These are phyloP conservation scores for Hemicrepidius hirtus DNA, from an alignment of 2,888 invertebrate species.

Conservation along the genomic window DNA sequence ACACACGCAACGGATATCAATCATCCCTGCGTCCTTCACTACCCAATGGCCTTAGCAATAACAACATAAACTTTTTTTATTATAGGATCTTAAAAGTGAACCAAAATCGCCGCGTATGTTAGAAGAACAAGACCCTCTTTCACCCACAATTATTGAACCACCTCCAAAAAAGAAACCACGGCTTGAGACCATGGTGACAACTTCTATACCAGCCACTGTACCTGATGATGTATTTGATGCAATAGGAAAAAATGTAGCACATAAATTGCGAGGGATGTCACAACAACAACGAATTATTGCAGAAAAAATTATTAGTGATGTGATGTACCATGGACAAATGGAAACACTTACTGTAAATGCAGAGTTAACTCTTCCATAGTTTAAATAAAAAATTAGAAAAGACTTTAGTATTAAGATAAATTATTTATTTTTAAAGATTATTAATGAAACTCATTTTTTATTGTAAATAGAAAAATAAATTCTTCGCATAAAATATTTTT, in stretches of 20 bases:
- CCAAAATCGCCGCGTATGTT: constrained; percentile 9
- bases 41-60: too few species aligned
- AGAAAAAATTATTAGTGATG: constrained; percentile 70
- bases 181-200: neutral
- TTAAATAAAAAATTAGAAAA: too few species aligned
- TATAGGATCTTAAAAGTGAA: constrained; percentile 41
- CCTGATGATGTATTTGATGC: constrained; percentile 70
- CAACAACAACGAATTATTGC: constrained; percentile 70
- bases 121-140: constrained; percentile 30
- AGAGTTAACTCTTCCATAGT: constrained; percentile 61
- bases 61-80: neutral
- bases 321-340: constrained; percentile 70
- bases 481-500: too few species aligned
- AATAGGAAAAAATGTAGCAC: constrained; percentile 70
- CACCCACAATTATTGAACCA: neutral
- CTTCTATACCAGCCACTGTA: neutral
- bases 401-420: too few species aligned
- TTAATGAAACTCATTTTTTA: too few species aligned
- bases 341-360: constrained; percentile 70
- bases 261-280: constrained; percentile 69
- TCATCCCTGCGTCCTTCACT: too few species aligned
- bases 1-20: too few species aligned
- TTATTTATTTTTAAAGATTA: too few species aligned
- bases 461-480: too few species aligned
- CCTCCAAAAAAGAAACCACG: constrained; percentile 19